Conservation (phyloP, 2,888 invertebrate genomes). For the Chymomyza fuscimana region DNA sequence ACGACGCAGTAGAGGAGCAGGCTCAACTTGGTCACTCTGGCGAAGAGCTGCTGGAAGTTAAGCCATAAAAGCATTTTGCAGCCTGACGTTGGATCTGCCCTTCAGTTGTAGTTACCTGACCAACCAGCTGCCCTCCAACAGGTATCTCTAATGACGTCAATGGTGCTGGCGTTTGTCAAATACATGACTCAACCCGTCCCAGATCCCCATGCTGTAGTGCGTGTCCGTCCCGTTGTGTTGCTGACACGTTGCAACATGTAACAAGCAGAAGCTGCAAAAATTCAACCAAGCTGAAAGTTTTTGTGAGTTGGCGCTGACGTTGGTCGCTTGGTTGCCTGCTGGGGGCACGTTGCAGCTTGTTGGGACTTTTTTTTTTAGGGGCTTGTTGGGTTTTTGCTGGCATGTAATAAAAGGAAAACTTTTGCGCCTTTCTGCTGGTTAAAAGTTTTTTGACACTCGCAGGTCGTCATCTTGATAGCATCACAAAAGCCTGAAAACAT, state of each 20-base stretch:
- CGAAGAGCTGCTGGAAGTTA: constrained; percentile 35
- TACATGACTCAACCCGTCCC: constrained; percentile 17
- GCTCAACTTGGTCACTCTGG: neutral
- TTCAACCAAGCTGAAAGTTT: constrained; percentile 41
- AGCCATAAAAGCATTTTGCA: constrained; percentile 50
- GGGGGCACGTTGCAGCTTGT: neutral
- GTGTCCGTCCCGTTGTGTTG: constrained; percentile 32
- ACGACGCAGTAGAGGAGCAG: neutral
- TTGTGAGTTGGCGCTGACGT: constrained; percentile 23
- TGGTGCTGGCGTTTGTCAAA: constrained; percentile 45
- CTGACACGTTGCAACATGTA: constrained; percentile 68
- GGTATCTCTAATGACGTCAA: constrained; percentile 53
- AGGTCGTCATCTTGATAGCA: neutral
- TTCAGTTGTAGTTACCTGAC: neutral
- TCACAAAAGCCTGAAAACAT: neutral
- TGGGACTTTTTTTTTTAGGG: neutral
- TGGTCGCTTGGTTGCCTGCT: constrained; percentile 10
- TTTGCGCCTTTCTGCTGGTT: constrained; percentile 21
- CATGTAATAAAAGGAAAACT: constrained; percentile 21
- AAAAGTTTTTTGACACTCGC: constrained; percentile 1
- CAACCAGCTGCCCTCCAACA: neutral
- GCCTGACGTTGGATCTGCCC: neutral
- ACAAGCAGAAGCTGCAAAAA: constrained; percentile 56
- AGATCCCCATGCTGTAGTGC: neutral
- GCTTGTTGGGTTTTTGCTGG: constrained; percentile 2